Conservation (phyloP, 2,797 vertebrate genomes). For the Coranthus polyacanthus region DNA sequence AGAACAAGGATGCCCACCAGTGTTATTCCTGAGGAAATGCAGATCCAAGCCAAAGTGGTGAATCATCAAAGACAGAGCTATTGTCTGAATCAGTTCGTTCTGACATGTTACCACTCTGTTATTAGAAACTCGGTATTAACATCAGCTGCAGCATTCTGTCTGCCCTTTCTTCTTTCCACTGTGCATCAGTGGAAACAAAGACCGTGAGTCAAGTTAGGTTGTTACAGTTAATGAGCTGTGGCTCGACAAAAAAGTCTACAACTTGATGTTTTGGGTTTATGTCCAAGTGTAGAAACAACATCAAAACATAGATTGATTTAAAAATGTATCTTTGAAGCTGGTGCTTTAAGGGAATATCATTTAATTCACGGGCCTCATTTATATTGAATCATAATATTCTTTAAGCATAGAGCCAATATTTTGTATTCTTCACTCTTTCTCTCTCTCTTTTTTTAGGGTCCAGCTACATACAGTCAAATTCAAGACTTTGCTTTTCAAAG, state of each 20-base stretch:
- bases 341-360: too few relatives aligned
- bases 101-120: constrained; percentile 68
- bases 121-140: constrained; percentile 55
- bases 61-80: constrained; percentile 65
- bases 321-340: too few relatives aligned
- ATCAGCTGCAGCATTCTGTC: constrained; percentile 44
- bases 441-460: too few relatives aligned
- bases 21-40: constrained; percentile 46
- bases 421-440: too few relatives aligned
- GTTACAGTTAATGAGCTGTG: constrained; percentile 9
- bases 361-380: too few relatives aligned
- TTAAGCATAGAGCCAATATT: too few relatives aligned
- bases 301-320: not conserved
- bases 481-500: too few relatives aligned
- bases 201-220: constrained; percentile 6
- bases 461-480: too few relatives aligned
- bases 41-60: constrained; percentile 50
- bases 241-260: not conserved
- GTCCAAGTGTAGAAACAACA: not conserved
- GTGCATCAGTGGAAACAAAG: constrained; percentile 11
- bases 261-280: not conserved
- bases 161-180: constrained; percentile 29
- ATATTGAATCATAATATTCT: too few relatives aligned
- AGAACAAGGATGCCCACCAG: constrained; percentile 22
- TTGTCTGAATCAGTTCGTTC: constrained; percentile 59